phyloP scores from a whole-genome alignment of 1,140 invertebrate species.

The Amyelois transitella region DNA sequence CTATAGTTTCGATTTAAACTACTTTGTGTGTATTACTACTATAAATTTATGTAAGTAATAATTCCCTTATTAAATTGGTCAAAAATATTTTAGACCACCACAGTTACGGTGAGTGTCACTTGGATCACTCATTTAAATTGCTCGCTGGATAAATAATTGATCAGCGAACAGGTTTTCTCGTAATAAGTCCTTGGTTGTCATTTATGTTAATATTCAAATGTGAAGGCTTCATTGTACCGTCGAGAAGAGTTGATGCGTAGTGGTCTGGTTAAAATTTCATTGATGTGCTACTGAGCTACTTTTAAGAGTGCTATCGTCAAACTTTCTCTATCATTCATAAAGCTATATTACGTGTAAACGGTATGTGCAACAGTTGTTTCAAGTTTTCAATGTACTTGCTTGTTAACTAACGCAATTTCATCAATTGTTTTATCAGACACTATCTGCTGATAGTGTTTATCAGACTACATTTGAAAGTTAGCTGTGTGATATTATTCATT shows the following conservation, averaged over 20 bases:
- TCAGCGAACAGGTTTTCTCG: conserved; percentile 26
- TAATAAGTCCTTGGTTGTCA: conserved; percentile 23
- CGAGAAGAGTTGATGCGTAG: neutral
- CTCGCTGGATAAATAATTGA: conserved; percentile 19
- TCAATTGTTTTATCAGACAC: neutral
- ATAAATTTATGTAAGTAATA: conserved; percentile 16
- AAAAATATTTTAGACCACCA: neutral
- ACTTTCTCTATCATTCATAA: neutral
- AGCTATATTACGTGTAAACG: neutral
- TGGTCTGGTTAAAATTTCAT: conserved; percentile 1
- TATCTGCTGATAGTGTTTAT: neutral
- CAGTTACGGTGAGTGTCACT: neutral
- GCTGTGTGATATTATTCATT: no score
- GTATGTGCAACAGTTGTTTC: neutral
- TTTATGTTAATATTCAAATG: conserved; percentile 10
- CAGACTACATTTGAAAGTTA: neutral
- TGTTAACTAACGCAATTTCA: neutral
- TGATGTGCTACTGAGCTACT: conserved; percentile 19
- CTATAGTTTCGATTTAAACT: neutral
- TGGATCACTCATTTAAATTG: neutral
- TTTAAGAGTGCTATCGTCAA: neutral
- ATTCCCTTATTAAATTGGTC: neutral
- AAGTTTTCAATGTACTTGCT: neutral
- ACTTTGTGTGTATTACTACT: conserved; percentile 6
- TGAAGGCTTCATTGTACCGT: neutral